Conservation (phyloP, 2,888 invertebrate genomes). For the Aphrophora alni region DNA sequence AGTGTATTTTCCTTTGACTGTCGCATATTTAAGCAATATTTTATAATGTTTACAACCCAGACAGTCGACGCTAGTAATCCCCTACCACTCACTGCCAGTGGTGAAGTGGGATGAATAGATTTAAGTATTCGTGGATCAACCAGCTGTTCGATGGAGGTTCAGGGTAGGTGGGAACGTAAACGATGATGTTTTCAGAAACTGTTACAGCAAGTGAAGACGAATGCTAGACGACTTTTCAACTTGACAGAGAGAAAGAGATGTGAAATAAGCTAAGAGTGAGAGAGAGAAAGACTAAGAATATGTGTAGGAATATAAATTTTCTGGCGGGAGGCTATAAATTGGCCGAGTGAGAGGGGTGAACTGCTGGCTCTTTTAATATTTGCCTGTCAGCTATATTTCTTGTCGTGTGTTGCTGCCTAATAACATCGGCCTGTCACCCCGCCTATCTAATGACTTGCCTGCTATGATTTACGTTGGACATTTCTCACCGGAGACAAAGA, state of each 20-base stretch:
- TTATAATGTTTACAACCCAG: not conserved
- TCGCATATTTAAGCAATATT: not conserved
- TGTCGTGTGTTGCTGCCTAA: slow-evolving; percentile 42
- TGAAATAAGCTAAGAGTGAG: slow-evolving; percentile 24
- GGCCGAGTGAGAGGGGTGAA: slow-evolving; percentile 32
- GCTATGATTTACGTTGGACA: slow-evolving; percentile 40
- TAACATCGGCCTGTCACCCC: slow-evolving; percentile 41
- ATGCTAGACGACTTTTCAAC: slow-evolving; percentile 29
- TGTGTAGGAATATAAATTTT: slow-evolving; percentile 42
- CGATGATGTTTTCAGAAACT: slow-evolving; percentile 4
- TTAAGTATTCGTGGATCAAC: not conserved
- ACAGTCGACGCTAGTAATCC: not conserved
- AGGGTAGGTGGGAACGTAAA: not conserved
- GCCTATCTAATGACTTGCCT: slow-evolving; percentile 43
- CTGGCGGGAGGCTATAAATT: slow-evolving; percentile 41
- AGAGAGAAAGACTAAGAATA: slow-evolving; percentile 28
- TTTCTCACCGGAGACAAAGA: slow-evolving; percentile 40
- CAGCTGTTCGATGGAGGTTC: not conserved
- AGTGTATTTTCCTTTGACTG: not conserved
- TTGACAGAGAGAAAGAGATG: slow-evolving; percentile 6
- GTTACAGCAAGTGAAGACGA: slow-evolving; percentile 16
- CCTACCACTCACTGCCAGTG: not conserved
- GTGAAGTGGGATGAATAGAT: not conserved
- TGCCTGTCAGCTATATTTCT: slow-evolving; percentile 43
- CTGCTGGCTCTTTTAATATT: slow-evolving; percentile 40